phyloP scores from a whole-genome alignment of 2,797 vertebrate species.

The Sebastes kiyomatsui region DNA sequence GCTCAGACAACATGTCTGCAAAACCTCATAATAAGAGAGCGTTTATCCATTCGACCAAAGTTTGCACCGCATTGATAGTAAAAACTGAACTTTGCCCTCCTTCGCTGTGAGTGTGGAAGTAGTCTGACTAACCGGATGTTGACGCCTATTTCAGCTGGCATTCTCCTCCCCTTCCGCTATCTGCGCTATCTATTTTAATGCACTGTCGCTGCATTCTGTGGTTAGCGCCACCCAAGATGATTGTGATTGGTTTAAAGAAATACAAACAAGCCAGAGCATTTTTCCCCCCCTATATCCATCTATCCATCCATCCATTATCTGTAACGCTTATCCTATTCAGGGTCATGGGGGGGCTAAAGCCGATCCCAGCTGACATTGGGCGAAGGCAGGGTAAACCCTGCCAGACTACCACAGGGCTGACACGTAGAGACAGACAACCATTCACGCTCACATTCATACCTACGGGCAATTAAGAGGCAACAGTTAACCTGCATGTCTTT shows the following conservation, averaged over 20 bases:
- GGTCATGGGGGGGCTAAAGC: too few relatives aligned
- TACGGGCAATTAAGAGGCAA: too few relatives aligned
- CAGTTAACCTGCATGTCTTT: too few relatives aligned
- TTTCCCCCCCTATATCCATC: too few relatives aligned
- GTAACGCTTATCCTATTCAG: too few relatives aligned
- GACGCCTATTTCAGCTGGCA: background rate
- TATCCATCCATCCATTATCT: too few relatives aligned
- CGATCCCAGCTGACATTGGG: too few relatives aligned
- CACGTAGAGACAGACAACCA: too few relatives aligned
- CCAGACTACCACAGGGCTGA: too few relatives aligned
- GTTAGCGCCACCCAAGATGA: rapidly evolving
- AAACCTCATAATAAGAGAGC: slow-evolving; percentile 12
- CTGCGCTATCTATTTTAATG: background rate
- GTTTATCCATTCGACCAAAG: slow-evolving; percentile 1
- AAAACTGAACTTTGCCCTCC: background rate
- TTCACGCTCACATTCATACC: too few relatives aligned
- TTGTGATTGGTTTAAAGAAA: too few relatives aligned
- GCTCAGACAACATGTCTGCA: slow-evolving; percentile 29
- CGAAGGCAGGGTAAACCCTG: rapidly evolving
- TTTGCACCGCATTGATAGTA: background rate
- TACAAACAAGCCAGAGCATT: too few relatives aligned
- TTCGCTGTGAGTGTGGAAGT: background rate
- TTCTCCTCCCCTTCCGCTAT: background rate
- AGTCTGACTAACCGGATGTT: background rate
- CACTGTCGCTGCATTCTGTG: background rate